Evolutionary conservation across 2,888 invertebrate genomes (phyloP).

Genomic region (Aricia artaxerxes): DNA sequence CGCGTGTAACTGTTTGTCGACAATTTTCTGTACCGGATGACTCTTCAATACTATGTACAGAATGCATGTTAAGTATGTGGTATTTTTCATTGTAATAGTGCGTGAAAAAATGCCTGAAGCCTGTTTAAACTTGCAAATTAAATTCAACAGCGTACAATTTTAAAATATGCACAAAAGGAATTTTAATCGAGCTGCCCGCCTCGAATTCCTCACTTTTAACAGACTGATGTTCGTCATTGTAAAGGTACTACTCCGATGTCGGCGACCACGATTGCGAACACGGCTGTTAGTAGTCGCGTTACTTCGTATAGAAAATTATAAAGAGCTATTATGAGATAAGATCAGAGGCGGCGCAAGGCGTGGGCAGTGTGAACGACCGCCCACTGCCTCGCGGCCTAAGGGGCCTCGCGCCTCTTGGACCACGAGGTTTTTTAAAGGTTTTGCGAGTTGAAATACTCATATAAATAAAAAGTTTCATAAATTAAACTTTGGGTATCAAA

Average conservation of each 20-base stretch:
- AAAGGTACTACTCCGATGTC: not conserved
- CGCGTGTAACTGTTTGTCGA: too few species aligned
- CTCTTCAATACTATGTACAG: too few species aligned
- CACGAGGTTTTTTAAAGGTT: too few species aligned
- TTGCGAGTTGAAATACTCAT: too few species aligned
- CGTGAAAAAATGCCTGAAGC: slow-evolving; percentile 23
- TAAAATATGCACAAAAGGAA: slow-evolving; percentile 39
- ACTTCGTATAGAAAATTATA: not conserved
- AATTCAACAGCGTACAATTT: slow-evolving; percentile 33
- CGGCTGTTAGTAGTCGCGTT: not conserved
- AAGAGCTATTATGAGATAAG: too few species aligned
- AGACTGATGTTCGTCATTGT: slow-evolving; percentile 35
- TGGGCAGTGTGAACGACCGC: too few species aligned
- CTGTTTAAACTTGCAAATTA: slow-evolving; percentile 31
- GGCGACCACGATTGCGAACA: not conserved
- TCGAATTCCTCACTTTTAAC: slow-evolving; percentile 37
- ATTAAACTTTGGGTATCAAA: too few species aligned
- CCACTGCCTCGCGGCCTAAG: too few species aligned
- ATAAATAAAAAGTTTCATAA: too few species aligned
- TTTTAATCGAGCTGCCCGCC: slow-evolving; percentile 38
- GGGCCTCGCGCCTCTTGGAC: too few species aligned
- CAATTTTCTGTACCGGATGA: not conserved
- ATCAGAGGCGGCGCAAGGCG: too few species aligned
- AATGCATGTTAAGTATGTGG: not conserved
- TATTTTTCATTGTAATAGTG: slow-evolving; percentile 28